Evolutionary conservation across 2,888 invertebrate species (phyloP), one percentile per base, ranked within the genome.

Genomic region (Drosophila histrio): DNA sequence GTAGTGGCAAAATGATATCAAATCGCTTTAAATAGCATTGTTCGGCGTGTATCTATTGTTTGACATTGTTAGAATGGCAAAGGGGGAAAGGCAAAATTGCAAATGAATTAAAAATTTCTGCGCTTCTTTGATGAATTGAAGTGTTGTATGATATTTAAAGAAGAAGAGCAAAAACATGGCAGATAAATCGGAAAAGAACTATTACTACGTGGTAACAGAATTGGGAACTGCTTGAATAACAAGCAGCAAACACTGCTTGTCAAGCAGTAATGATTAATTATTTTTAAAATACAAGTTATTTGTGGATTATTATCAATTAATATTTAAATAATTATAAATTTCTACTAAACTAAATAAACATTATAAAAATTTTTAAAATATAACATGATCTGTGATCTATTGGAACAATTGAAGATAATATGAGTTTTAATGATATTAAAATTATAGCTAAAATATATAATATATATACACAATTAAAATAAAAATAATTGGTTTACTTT

Each of bases 1-100:
- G 32, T 46, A 54, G 61, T 54, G 56, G 43, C 54, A 53, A 49
- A 79, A 54, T 66, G 84, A 77, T 86, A 79, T 21, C 61, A 82
- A 86, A 76, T 66, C 63, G 62, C 72, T 79, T 75, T 63, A 83
- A 86, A 86, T 76, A 79, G 79, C 77, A 79, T 62, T 87, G 52
- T 49, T 73, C 43, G 11, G 24, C 11, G n/a, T 71, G 66, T 74
- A 44, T 49, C 63, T 73, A 30, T 41, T 39, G 30, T 22, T 28
- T 57, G 59, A 56, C 53, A 59, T 46, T 22, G 39, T 39, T 36
- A 4, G 15, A n/a, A 22, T 13, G 24, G 9, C 21, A 9, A 32
- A n/a, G 21, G 19, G 26, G n/a, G 21, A 38, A 15, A 3, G 8
- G 8, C 13, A 41, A 44, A 63, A 68, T 73, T 50, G 77, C 77